A percentile compares a stretch with the other conserved stretches of the same genome.
Evolutionary conservation across 2,113 vertebrate genomes (phyloP).

Genomic region (Excalfactoria chinensis): DNA sequence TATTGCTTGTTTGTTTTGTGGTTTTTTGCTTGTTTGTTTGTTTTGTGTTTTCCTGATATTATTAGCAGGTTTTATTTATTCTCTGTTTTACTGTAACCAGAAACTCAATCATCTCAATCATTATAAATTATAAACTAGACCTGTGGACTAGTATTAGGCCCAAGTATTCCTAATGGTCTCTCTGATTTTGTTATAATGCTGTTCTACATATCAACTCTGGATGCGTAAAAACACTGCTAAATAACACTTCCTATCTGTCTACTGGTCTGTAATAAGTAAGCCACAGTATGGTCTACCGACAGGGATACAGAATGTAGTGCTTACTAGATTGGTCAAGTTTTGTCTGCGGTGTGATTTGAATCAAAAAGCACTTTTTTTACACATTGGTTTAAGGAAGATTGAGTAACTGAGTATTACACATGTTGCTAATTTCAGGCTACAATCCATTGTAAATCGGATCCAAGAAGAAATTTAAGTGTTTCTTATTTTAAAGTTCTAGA

Average conservation of each 20-base stretch:
- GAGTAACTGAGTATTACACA: not conserved
- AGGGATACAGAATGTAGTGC: not conserved
- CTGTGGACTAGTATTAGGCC: not conserved
- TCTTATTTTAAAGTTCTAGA: not conserved
- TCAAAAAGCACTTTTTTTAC: not conserved
- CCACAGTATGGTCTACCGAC: not conserved
- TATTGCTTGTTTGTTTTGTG: not conserved
- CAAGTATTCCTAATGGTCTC: not conserved
- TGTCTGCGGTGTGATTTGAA: not conserved
- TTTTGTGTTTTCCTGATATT: not conserved
- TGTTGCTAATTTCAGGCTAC: not conserved
- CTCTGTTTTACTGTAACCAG: not conserved
- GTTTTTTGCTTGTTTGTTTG: not conserved
- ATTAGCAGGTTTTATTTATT: not conserved
- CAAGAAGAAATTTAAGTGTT: not conserved
- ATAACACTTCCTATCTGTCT: not conserved
- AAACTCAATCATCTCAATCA: not conserved
- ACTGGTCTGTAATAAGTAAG: not conserved
- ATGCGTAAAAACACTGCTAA: not conserved
- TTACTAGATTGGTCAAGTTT: not conserved
- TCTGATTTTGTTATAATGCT: not conserved
- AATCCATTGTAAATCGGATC: not conserved
- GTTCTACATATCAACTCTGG: not conserved
- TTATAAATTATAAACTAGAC: not conserved
- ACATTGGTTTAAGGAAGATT: not conserved